phyloP scores from a whole-genome alignment of 2,888 invertebrate species.

The Euplexia lucipara region DNA sequence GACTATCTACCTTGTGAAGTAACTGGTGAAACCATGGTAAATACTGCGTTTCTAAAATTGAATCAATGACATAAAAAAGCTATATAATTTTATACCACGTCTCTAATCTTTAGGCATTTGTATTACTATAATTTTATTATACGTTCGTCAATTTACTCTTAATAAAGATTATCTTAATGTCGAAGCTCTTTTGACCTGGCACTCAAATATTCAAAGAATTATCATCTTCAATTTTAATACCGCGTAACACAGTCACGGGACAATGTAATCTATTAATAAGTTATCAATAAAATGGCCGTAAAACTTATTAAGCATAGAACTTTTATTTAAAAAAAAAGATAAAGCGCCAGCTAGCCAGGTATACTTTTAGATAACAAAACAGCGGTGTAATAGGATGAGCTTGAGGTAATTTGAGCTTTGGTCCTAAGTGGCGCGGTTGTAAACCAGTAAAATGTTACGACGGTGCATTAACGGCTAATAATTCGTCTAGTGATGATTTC shows the following conservation, averaged over 20 bases:
- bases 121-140: slow-evolving; percentile 52
- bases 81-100: slow-evolving; percentile 17
- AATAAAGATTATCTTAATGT: slow-evolving; percentile 57
- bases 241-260: slow-evolving; percentile 52
- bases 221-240: slow-evolving; percentile 45
- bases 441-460: slow-evolving; percentile 82
- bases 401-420: slow-evolving; percentile 78
- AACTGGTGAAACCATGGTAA: background rate
- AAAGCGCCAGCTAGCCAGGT: slow-evolving; percentile 56
- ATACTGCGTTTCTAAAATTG: slow-evolving; percentile 27
- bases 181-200: slow-evolving; percentile 38
- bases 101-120: slow-evolving; percentile 34
- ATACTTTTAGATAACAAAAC: slow-evolving; percentile 62
- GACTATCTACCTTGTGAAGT: slow-evolving; percentile 31
- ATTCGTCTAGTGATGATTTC: slow-evolving; percentile 84
- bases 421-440: slow-evolving; percentile 79
- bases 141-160: slow-evolving; percentile 52
- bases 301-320: slow-evolving; percentile 49
- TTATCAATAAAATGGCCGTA: slow-evolving; percentile 53
- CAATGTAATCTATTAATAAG: slow-evolving; percentile 52
- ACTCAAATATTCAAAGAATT: slow-evolving; percentile 49
- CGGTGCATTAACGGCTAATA: slow-evolving; percentile 84
- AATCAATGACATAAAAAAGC: slow-evolving; percentile 33
- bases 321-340: slow-evolving; percentile 60
- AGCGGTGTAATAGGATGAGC: slow-evolving; percentile 66